Percentiles rank a stretch among this genome's conserved stretches.
Conservation (phyloP, 1,140 invertebrate species). For the Oedothorax gibbosus region DNA sequence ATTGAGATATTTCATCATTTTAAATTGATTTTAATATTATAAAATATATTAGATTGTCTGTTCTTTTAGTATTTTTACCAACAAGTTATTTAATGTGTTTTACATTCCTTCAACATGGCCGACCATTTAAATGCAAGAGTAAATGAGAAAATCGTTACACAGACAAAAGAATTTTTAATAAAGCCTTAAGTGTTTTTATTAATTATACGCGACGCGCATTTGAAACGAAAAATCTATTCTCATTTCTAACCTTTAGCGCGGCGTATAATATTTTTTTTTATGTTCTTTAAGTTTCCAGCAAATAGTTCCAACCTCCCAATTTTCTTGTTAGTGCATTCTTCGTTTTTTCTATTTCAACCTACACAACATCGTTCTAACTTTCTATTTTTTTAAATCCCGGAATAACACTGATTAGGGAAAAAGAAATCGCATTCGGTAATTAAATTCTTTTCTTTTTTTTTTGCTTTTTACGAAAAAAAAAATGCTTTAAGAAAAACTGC, state of each 20-base stretch:
- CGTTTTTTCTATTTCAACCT: background rate
- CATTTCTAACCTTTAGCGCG: slow-evolving; percentile 18
- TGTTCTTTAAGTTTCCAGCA: background rate
- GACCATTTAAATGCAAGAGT: too few species aligned
- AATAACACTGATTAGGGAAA: slow-evolving; percentile 39
- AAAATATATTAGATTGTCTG: too few species aligned
- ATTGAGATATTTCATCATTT: too few species aligned
- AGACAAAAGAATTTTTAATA: slow-evolving; percentile 39
- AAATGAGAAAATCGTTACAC: background rate
- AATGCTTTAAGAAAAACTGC: background rate
- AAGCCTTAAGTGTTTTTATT: slow-evolving; percentile 52
- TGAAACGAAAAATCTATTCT: slow-evolving; percentile 14
- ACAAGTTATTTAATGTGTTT: too few species aligned
- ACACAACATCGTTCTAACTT: background rate
- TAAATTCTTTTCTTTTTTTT: slow-evolving; percentile 34
- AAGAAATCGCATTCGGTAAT: slow-evolving; percentile 37
- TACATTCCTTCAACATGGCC: too few species aligned
- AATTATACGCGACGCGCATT: slow-evolving; percentile 41
- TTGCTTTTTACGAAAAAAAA: slow-evolving; percentile 7
- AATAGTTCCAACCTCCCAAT: background rate
- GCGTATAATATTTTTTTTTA: slow-evolving; percentile 13
- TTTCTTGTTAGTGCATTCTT: slow-evolving; percentile 5
- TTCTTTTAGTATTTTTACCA: too few species aligned
- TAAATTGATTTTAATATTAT: too few species aligned
- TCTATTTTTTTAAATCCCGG: slow-evolving; percentile 20